Conservation (phyloP, 2,797 vertebrate species). For the Nasua narica region DNA sequence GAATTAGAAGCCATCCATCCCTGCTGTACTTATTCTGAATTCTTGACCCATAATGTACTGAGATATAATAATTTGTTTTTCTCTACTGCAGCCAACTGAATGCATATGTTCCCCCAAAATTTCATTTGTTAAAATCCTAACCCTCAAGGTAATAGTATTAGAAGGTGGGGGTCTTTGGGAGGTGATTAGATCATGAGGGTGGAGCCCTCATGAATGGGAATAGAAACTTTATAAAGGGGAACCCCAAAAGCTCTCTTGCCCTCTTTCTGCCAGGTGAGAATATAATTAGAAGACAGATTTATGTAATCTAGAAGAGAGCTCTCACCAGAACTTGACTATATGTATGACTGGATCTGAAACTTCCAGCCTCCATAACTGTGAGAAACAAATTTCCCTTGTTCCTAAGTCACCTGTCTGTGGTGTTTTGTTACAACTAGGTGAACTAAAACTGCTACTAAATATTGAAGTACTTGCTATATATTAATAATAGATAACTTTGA, state of each 20-base stretch:
- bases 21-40: background rate
- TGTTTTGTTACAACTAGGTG: background rate
- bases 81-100: background rate
- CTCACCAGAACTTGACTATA: background rate
- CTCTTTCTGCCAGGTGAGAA: background rate
- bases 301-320: background rate
- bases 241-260: background rate
- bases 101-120: background rate
- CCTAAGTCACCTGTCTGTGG: background rate
- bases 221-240: background rate
- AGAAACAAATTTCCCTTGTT: background rate
- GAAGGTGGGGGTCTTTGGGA: background rate
- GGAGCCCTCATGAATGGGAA: background rate
- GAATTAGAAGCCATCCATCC: background rate
- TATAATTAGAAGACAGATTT: background rate
- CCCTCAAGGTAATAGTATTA: background rate
- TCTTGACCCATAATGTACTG: background rate
- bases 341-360: background rate
- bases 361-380: background rate
- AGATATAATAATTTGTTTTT: background rate
- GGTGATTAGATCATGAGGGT: background rate
- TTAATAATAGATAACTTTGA: background rate
- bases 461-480: background rate
- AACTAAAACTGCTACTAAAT: background rate
- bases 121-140: background rate